A percentile compares a stretch with the other conserved stretches of the same genome.
Conservation (phyloP, 2,113 vertebrate genomes). For the Vanacampus margaritifer region DNA sequence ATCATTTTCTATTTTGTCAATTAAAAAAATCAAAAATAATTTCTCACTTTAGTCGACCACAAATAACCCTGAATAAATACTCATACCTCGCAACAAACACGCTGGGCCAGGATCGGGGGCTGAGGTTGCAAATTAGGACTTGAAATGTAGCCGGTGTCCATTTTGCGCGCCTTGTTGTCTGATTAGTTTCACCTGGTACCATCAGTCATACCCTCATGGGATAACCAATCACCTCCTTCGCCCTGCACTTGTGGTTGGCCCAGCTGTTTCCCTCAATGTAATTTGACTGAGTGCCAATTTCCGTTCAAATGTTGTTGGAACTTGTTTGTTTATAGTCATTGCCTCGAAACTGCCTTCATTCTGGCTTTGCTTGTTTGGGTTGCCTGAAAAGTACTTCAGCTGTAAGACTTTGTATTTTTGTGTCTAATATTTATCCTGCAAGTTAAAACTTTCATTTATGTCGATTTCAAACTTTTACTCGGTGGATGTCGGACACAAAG, state of each 20-base stretch:
- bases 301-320: background rate
- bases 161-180: background rate
- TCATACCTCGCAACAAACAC: background rate
- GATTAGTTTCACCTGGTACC: slow-evolving; percentile 2
- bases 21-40: no score
- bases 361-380: background rate
- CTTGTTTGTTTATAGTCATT: background rate
- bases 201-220: background rate
- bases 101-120: background rate
- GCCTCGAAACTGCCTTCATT: background rate
- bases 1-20: no score
- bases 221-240: background rate
- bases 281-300: slow-evolving; percentile 4
- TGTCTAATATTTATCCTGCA: background rate
- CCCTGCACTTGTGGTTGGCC: background rate
- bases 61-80: background rate
- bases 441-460: no score
- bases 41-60: no score
- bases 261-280: background rate
- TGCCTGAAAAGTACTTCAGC: background rate
- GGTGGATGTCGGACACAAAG: no score
- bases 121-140: background rate
- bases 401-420: background rate
- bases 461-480: no score
- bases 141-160: background rate